Evolutionary conservation across 1,140 invertebrate species (phyloP).

Genomic region (Portunus trituberculatus): DNA sequence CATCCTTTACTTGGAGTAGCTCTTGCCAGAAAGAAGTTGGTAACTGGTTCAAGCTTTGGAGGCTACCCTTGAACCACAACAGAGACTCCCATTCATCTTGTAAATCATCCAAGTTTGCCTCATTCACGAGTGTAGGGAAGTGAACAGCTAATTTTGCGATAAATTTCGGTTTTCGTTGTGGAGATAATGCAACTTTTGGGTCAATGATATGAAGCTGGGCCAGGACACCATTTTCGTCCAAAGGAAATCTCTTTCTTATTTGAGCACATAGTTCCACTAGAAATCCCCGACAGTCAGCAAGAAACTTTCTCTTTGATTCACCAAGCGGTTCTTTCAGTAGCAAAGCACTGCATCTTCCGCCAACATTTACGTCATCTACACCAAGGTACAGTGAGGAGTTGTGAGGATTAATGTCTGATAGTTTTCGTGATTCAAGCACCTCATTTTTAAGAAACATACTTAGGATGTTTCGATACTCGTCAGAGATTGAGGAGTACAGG

Average conservation of each 20-base stretch:
- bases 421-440: background rate
- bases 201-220: too few relatives aligned
- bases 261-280: slow-evolving; percentile 51
- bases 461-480: slow-evolving; percentile 50
- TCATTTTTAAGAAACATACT: slow-evolving; percentile 45
- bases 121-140: too few relatives aligned
- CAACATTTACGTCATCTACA: background rate
- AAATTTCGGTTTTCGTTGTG: too few relatives aligned
- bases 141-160: too few relatives aligned
- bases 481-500: background rate
- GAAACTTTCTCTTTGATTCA: background rate
- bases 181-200: too few relatives aligned
- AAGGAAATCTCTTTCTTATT: slow-evolving; percentile 32
- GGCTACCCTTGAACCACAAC: too few relatives aligned
- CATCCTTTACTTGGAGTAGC: too few relatives aligned
- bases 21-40: too few relatives aligned
- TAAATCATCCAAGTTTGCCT: too few relatives aligned
- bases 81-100: too few relatives aligned
- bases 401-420: background rate
- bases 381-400: background rate
- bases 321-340: slow-evolving; percentile 32
- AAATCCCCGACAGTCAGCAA: background rate
- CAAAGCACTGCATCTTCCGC: slow-evolving; percentile 57
- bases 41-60: too few relatives aligned
- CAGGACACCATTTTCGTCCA: slow-evolving; percentile 25